Conservation (phyloP, 2,888 invertebrate species). For the Eugnorisma glareosa region DNA sequence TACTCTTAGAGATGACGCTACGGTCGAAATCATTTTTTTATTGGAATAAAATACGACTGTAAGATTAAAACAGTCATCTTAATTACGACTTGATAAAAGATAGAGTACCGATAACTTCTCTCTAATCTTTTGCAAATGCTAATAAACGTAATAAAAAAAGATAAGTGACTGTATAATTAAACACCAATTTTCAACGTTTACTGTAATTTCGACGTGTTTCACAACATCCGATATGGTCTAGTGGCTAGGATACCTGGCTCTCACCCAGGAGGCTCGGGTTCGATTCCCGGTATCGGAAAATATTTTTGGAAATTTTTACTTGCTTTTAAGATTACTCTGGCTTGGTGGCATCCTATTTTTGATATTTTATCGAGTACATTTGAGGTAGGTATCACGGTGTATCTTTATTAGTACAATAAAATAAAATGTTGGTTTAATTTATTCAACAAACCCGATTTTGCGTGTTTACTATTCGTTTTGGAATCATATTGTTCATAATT, state of each 20-base stretch:
- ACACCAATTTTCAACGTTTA: neutral
- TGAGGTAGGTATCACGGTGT: neutral
- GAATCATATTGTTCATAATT: slow-evolving; percentile 27
- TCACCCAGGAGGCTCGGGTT: slow-evolving; percentile 92
- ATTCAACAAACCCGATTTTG: slow-evolving; percentile 9
- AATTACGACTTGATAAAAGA: neutral
- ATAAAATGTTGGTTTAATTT: neutral
- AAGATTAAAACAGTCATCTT: neutral
- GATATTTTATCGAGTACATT: neutral
- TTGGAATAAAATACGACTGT: neutral
- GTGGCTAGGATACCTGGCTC: slow-evolving; percentile 92
- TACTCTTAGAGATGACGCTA: neutral
- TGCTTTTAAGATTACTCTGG: neutral
- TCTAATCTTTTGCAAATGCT: neutral
- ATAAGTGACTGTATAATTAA: fast-evolving
- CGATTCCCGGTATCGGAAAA: slow-evolving; percentile 92
- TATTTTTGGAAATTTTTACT: slow-evolving; percentile 67
- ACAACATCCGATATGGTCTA: slow-evolving; percentile 90
- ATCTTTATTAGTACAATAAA: neutral
- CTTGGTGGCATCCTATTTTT: neutral
- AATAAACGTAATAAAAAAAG: neutral
- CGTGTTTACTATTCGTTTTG: slow-evolving; percentile 1
- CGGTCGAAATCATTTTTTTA: neutral
- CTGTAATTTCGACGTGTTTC: fast-evolving
- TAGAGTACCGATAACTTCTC: neutral